Percentiles rank a stretch among this genome's conserved stretches.
Evolutionary conservation across 2,113 vertebrate genomes (phyloP).

Genomic region (Cheirogaleus medius): DNA sequence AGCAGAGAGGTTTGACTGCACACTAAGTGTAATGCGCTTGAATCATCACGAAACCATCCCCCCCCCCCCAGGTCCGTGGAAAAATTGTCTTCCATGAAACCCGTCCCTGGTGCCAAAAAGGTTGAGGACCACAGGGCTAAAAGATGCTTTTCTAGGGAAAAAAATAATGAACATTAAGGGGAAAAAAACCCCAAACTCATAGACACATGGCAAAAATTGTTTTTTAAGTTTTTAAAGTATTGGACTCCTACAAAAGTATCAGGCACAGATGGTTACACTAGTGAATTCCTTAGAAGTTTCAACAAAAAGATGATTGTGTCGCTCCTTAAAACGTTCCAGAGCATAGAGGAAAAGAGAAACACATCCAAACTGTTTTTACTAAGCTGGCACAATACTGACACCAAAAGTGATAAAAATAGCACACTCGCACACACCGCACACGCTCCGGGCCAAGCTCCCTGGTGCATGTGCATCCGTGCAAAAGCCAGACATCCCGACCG

Average conservation of each 20-base stretch:
- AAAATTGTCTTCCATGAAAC: too few species aligned
- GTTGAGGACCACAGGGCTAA: too few species aligned
- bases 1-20: too few species aligned
- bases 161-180: neutral
- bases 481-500: fast-evolving
- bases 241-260: neutral
- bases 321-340: neutral
- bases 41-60: too few species aligned
- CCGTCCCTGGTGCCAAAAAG: too few species aligned
- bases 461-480: fast-evolving
- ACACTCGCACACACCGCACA: neutral
- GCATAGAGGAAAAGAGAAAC: neutral
- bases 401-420: neutral
- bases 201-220: neutral
- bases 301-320: neutral
- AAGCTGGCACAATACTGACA: neutral
- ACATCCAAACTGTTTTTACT: neutral
- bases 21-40: too few species aligned
- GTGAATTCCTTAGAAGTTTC: neutral
- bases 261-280: neutral
- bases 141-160: neutral
- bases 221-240: neutral
- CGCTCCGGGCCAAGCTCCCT: fast-evolving
- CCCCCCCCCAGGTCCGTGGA: too few species aligned
- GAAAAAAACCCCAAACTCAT: neutral